phyloP scores from a whole-genome alignment of 2,797 vertebrate species.

The Falco naumanni region DNA sequence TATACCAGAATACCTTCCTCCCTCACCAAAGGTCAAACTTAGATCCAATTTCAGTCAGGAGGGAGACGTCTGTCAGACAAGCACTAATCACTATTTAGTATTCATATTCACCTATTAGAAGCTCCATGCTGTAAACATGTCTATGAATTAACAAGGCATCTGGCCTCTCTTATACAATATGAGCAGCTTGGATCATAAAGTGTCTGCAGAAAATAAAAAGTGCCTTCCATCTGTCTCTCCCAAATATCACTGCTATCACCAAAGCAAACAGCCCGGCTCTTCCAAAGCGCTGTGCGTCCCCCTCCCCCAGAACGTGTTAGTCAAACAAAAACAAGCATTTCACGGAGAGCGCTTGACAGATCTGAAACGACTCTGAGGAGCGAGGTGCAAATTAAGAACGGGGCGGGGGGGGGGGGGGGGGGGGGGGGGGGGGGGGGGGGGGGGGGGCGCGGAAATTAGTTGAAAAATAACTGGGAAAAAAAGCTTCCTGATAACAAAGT shows the following conservation, averaged over 20 bases:
- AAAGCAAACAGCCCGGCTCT: slow-evolving; percentile 74
- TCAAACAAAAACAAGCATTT: slow-evolving; percentile 72
- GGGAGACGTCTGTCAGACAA: slow-evolving; percentile 75
- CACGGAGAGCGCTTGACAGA: slow-evolving; percentile 25
- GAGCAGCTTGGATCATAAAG: slow-evolving; percentile 78
- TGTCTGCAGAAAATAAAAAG: slow-evolving; percentile 78
- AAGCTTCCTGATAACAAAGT: slow-evolving; percentile 10
- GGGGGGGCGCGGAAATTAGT: neutral
- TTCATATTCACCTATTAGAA: slow-evolving; percentile 78
- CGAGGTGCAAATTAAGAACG: slow-evolving; percentile 35
- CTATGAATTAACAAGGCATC: slow-evolving; percentile 80
- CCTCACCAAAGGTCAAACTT: slow-evolving; percentile 72
- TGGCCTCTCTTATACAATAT: slow-evolving; percentile 78
- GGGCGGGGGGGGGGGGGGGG: neutral
- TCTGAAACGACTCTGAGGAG: slow-evolving; percentile 26
- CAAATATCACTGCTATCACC: slow-evolving; percentile 74
- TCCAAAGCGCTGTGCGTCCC: slow-evolving; percentile 43
- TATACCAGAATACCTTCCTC: slow-evolving; percentile 59
- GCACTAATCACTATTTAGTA: slow-evolving; percentile 78
- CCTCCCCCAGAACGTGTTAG: slow-evolving; percentile 66
- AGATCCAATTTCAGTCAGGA: slow-evolving; percentile 74
- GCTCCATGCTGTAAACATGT: slow-evolving; percentile 75
- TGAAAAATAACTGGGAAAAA: slow-evolving; percentile 8
- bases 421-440: too few species aligned
- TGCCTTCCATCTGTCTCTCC: slow-evolving; percentile 78